Percentiles rank a stretch among this genome's conserved stretches.
Evolutionary conservation across 2,888 invertebrate species (phyloP).

Genomic region (Lymantria monacha): DNA sequence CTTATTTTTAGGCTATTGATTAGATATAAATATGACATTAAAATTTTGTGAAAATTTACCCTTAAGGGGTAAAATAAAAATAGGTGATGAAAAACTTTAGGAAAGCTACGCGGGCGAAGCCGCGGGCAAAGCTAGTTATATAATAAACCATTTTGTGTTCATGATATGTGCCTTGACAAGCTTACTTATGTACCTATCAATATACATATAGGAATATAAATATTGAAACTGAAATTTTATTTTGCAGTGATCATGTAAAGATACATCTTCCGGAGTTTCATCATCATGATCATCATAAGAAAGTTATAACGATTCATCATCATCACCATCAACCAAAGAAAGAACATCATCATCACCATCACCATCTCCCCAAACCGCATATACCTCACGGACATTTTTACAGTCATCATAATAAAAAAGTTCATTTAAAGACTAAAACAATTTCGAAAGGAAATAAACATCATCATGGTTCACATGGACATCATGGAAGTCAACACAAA

Average conservation of each 20-base stretch:
- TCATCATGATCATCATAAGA: slow-evolving; percentile 83
- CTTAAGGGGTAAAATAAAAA: too few relatives aligned
- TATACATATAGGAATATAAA: too few relatives aligned
- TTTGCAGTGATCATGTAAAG: slow-evolving; percentile 81
- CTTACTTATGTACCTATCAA: too few relatives aligned
- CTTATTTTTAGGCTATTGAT: too few relatives aligned
- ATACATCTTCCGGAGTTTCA: slow-evolving; percentile 83
- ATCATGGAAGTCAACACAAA: slow-evolving; percentile 39
- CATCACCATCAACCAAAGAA: slow-evolving; percentile 76
- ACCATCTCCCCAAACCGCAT: slow-evolving; percentile 51
- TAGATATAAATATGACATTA: too few relatives aligned
- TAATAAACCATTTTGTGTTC: too few relatives aligned
- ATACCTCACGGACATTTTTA: slow-evolving; percentile 54
- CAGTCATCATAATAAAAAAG: slow-evolving; percentile 66
- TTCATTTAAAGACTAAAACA: slow-evolving; percentile 62
- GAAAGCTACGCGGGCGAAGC: too few relatives aligned
- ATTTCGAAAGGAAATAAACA: slow-evolving; percentile 46
- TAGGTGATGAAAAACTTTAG: too few relatives aligned
- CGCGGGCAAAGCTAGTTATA: too few relatives aligned
- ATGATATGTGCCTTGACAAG: too few relatives aligned
- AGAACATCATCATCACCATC: slow-evolving; percentile 67
- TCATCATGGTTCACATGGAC: slow-evolving; percentile 28
- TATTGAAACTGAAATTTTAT: slow-evolving; percentile 9
- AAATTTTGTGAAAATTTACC: too few relatives aligned
- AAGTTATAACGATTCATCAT: slow-evolving; percentile 82